Percentiles rank a stretch among this genome's conserved stretches.
Conservation (phyloP, 2,113 vertebrate species). For the Pollachius pollachius region DNA sequence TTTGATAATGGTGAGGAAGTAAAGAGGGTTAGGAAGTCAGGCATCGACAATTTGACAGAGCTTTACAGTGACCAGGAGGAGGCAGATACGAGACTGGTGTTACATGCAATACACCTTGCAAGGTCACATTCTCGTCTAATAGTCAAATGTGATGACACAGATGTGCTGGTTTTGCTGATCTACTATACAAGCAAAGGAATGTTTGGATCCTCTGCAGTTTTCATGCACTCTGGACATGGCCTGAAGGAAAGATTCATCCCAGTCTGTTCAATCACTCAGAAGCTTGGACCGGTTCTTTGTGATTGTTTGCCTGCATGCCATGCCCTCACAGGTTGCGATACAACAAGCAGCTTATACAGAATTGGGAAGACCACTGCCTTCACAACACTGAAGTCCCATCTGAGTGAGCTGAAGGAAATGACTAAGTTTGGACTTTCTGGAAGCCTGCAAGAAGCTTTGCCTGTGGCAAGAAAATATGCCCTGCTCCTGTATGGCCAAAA, state of each 20-base stretch:
- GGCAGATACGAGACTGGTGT: slow-evolving; percentile 15
- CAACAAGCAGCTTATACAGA: slow-evolving; percentile 21
- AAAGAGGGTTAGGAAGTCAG: neutral
- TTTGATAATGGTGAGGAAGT: neutral
- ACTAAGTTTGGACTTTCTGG: slow-evolving; percentile 12
- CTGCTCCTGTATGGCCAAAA: slow-evolving; percentile 24
- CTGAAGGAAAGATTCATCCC: slow-evolving; percentile 16
- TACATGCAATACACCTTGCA: slow-evolving; percentile 18
- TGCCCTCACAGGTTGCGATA: slow-evolving; percentile 16
- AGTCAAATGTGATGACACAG: slow-evolving; percentile 17
- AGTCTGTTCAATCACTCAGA: slow-evolving; percentile 15
- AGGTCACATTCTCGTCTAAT: slow-evolving; percentile 12
- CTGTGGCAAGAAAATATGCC: slow-evolving; percentile 17
- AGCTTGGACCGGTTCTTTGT: slow-evolving; percentile 15
- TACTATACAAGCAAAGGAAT: slow-evolving; percentile 14
- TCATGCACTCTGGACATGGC: slow-evolving; percentile 14
- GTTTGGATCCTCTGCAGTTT: slow-evolving; percentile 13
- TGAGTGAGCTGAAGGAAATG: neutral
- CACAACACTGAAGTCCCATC: neutral
- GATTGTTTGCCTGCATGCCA: slow-evolving; percentile 20
- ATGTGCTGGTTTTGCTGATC: slow-evolving; percentile 3
- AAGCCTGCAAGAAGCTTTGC: slow-evolving; percentile 11
- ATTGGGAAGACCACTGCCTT: slow-evolving; percentile 14
- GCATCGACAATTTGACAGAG: neutral
- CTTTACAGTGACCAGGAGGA: slow-evolving; percentile 12